Percentiles rank a stretch among this genome's conserved stretches.
phyloP scores from a whole-genome alignment of 2,113 vertebrate species.

The Neodontobutis hainanensis region DNA sequence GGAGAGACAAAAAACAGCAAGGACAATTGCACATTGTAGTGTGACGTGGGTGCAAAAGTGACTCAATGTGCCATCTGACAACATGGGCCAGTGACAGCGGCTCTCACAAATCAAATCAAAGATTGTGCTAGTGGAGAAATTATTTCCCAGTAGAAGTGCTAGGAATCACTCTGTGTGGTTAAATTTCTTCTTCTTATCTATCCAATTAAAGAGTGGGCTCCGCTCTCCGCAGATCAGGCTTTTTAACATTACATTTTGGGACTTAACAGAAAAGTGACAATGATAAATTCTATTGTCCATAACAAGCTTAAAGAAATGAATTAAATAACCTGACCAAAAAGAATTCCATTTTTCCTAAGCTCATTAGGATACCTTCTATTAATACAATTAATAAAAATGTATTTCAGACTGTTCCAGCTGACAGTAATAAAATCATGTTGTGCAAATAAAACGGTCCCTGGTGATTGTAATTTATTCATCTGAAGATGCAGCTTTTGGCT shows the following conservation, averaged over 20 bases:
- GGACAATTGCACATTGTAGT: constrained; percentile 46
- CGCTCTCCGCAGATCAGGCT: background rate
- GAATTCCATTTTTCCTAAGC: background rate
- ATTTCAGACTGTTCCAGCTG: constrained; percentile 1
- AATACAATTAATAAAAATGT: background rate
- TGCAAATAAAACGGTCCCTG: background rate
- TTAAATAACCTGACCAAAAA: constrained; percentile 1
- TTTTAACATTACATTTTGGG: background rate
- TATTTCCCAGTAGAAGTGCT: background rate
- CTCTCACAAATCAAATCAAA: constrained; percentile 33
- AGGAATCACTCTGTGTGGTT: background rate
- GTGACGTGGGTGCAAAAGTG: constrained; percentile 53
- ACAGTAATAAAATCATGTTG: constrained; percentile 3
- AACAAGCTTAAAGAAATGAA: constrained; percentile 15
- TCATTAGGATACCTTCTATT: background rate
- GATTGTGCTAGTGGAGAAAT: background rate
- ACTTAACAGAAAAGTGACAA: background rate
- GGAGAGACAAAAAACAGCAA: constrained; percentile 39
- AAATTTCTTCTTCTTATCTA: background rate
- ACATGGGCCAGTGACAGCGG: constrained; percentile 29
- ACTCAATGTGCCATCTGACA: constrained; percentile 70
- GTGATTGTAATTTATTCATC: background rate
- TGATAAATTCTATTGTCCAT: background rate
- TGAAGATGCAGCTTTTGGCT: background rate
- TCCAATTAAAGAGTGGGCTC: background rate